phyloP scores from a whole-genome alignment of 2,797 vertebrate species.

The Bufotes viridis region DNA sequence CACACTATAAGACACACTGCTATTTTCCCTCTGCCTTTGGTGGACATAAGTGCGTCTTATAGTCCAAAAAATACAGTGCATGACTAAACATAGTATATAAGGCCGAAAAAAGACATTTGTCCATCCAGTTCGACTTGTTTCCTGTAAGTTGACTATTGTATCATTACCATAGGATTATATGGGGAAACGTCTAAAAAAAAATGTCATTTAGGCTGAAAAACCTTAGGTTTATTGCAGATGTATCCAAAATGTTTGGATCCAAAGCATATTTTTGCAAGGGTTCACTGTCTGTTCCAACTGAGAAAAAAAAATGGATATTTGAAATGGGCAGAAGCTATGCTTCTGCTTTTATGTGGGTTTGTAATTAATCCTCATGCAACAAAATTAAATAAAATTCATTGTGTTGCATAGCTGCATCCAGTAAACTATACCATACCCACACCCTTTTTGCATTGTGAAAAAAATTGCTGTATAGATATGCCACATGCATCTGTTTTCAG shows the following conservation, averaged over 20 bases:
- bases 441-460: too few species aligned
- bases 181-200: not conserved
- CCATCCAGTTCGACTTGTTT: too few species aligned
- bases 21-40: too few species aligned
- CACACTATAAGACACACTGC: too few species aligned
- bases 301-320: not conserved
- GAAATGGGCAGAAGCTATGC: not conserved
- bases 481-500: not conserved
- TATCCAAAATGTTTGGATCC: not conserved
- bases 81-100: too few species aligned
- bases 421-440: too few species aligned
- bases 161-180: not conserved
- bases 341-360: not conserved
- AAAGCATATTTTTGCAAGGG: not conserved
- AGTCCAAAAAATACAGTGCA: not conserved
- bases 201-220: not conserved
- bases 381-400: not conserved
- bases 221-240: not conserved
- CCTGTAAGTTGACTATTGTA: too few species aligned
- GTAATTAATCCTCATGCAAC: not conserved
- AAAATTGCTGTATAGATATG: not conserved
- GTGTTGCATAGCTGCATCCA: not conserved
- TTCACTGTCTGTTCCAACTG: not conserved
- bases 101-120: too few species aligned
- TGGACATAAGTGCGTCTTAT: not conserved